phyloP scores from a whole-genome alignment of 2,797 vertebrate species.

The Gymnoscopelus braueri region DNA sequence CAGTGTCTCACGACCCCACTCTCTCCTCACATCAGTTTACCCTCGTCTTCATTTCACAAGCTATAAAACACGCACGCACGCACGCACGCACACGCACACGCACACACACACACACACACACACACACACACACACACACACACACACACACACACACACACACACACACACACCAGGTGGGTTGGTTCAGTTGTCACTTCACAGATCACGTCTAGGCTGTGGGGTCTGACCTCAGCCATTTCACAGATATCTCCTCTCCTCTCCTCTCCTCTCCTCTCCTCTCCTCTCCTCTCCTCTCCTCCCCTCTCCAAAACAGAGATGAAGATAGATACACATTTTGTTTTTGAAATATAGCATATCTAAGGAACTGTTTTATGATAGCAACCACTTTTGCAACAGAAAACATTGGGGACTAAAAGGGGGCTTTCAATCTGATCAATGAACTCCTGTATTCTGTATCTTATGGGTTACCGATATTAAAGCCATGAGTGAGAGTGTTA shows the following conservation, averaged over 20 bases:
- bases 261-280: background rate
- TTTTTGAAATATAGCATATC: too few species aligned
- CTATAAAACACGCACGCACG: constrained; percentile 58
- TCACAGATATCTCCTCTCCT: constrained; percentile 19
- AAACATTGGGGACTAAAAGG: too few species aligned
- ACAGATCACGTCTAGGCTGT: constrained; percentile 25
- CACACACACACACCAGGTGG: constrained; percentile 40
- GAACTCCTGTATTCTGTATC: too few species aligned
- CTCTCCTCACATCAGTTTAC: constrained; percentile 48
- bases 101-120: constrained; percentile 27
- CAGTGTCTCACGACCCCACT: constrained; percentile 65
- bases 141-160: constrained; percentile 12
- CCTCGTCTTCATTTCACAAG: constrained; percentile 69
- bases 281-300: constrained; percentile 4
- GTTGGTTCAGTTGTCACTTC: constrained; percentile 45
- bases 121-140: constrained; percentile 28
- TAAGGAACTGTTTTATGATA: too few species aligned
- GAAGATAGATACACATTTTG: too few species aligned
- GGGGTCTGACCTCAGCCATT: constrained; percentile 34
- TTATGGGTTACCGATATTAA: too few species aligned
- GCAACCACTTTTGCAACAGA: too few species aligned
- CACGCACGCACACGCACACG: constrained; percentile 13
- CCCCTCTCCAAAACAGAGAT: constrained; percentile 8
- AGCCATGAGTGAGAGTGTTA: too few species aligned
- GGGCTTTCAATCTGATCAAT: too few species aligned